Percentiles rank a stretch among this genome's conserved stretches.
Evolutionary conservation across 2,797 vertebrate genomes (phyloP).

Genomic region (Hemibagrus guttatus): DNA sequence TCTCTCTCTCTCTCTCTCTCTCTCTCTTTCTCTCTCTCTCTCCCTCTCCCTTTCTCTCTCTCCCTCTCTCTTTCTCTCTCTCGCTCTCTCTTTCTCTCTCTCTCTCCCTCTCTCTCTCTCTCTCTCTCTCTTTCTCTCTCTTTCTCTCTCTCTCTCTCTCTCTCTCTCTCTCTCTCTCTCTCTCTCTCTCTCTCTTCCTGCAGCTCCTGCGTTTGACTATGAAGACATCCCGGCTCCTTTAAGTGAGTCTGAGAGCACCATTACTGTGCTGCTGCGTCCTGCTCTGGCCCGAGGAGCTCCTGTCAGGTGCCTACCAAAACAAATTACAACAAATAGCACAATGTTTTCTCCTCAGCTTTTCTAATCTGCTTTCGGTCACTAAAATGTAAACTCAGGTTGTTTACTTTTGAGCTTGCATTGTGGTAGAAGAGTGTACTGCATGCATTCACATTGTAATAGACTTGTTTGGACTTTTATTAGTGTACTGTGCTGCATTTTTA

Average conservation of each 20-base stretch:
- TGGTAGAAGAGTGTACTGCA: neutral
- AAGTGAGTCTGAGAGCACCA: constrained; percentile 91
- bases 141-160: neutral
- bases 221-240: constrained; percentile 88
- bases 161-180: constrained; percentile 4
- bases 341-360: neutral
- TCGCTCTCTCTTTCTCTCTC: no score
- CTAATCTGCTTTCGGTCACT: neutral
- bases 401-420: neutral
- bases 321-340: constrained; percentile 2
- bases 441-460: neutral
- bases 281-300: constrained; percentile 91
- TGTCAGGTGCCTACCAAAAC: constrained; percentile 81
- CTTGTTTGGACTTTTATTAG: neutral
- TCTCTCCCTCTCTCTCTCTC: no score
- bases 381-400: neutral
- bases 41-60: no score
- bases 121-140: neutral
- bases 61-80: no score
- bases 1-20: neutral
- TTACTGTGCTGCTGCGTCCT: constrained; percentile 91
- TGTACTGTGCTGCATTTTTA: neutral
- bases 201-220: constrained; percentile 93
- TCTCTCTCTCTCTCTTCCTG: neutral
- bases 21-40: neutral